phyloP scores from a whole-genome alignment of 2,797 vertebrate species.

The Lindbergichthys nudifrons region DNA sequence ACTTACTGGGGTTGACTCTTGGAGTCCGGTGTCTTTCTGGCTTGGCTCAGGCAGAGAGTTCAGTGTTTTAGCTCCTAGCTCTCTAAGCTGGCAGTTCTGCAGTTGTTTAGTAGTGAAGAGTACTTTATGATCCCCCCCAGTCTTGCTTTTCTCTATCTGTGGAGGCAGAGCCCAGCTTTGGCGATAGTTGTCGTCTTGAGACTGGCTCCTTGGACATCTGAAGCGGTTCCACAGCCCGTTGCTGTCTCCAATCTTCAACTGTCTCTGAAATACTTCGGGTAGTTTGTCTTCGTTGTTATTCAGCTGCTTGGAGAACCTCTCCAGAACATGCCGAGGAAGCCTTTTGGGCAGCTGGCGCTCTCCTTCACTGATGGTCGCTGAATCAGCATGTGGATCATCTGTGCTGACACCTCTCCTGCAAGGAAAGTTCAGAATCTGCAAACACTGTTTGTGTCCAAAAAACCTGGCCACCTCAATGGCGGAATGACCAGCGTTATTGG shows the following conservation, averaged over 20 bases:
- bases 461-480: constrained; percentile 88
- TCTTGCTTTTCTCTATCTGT: constrained; percentile 69
- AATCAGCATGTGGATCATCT: constrained; percentile 65
- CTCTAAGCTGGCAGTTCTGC: constrained; percentile 80
- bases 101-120: constrained; percentile 81
- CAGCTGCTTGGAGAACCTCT: constrained; percentile 81
- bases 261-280: constrained; percentile 81
- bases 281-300: constrained; percentile 76
- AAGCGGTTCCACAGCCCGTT: constrained; percentile 71
- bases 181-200: constrained; percentile 70
- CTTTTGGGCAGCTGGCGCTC: constrained; percentile 74
- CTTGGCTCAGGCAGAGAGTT: constrained; percentile 65
- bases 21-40: constrained; percentile 67
- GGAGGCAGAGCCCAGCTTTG: constrained; percentile 73
- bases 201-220: constrained; percentile 74
- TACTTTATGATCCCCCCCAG: constrained; percentile 65
- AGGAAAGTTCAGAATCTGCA: constrained; percentile 84
- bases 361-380: constrained; percentile 43
- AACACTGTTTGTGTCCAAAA: constrained; percentile 89
- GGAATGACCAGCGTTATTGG: constrained; percentile 88
- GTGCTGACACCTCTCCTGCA: constrained; percentile 58
- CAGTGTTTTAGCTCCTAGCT: constrained; percentile 68
- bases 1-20: constrained; percentile 56
- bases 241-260: constrained; percentile 72
- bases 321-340: constrained; percentile 81